Conservation (phyloP, 2,113 vertebrate genomes). For the Coptodon bakossiorum region DNA sequence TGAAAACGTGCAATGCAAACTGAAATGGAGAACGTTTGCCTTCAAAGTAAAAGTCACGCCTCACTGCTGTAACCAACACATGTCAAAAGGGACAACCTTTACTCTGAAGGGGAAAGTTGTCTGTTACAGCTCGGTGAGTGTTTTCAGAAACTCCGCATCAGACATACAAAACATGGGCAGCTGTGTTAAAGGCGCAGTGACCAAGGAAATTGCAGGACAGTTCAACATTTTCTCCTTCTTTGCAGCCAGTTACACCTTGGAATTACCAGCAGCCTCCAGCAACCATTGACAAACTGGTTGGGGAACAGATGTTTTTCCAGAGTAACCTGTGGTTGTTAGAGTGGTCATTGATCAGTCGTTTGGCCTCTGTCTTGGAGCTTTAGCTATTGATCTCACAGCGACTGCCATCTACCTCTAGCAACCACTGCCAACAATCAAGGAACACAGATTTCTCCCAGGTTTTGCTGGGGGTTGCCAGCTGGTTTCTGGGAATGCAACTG, state of each 20-base stretch:
- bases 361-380: background rate
- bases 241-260: background rate
- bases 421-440: background rate
- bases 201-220: background rate
- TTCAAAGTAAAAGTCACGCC: background rate
- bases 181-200: background rate
- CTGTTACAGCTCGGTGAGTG: background rate
- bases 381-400: background rate
- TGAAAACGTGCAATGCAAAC: background rate
- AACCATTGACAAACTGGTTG: background rate
- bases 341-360: background rate
- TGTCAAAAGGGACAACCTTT: background rate
- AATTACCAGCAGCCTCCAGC: background rate
- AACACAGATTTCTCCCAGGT: background rate
- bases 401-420: background rate
- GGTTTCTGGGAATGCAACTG: background rate
- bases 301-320: background rate
- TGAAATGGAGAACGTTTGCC: background rate
- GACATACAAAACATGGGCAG: background rate
- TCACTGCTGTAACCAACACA: background rate
- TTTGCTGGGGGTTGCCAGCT: background rate
- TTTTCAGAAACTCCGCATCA: background rate
- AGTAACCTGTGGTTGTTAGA: background rate
- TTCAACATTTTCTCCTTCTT: background rate
- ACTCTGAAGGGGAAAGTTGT: background rate